Evolutionary conservation across 2,888 invertebrate species (phyloP).

Genomic region (Drosophila birchii): DNA sequence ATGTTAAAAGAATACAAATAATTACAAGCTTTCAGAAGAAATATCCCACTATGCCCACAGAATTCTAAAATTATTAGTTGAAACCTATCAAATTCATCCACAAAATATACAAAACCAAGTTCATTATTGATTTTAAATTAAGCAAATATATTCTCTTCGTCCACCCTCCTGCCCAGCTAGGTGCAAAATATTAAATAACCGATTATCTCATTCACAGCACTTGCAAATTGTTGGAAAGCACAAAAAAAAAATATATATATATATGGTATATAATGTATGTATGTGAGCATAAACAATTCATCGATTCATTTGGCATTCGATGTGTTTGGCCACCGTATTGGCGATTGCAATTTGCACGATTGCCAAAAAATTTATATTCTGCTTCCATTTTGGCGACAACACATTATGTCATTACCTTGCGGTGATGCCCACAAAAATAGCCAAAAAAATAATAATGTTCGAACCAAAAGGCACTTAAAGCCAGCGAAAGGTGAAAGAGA

Average conservation of each 20-base stretch:
- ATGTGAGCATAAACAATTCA: conserved; percentile 44
- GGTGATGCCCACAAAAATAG: conserved; percentile 30
- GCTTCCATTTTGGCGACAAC: conserved; percentile 49
- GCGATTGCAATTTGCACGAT: conserved; percentile 55
- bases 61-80: not conserved
- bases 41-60: too few species aligned
- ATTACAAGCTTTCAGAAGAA: not conserved
- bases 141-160: conserved; percentile 10
- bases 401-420: conserved; percentile 55
- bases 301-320: conserved; percentile 54
- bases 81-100: not conserved
- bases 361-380: conserved; percentile 55
- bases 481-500: conserved; percentile 35
- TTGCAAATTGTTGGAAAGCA: conserved; percentile 30
- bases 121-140: not conserved
- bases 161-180: not conserved
- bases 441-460: conserved; percentile 23
- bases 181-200: conserved; percentile 38
- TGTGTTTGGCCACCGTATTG: conserved; percentile 46
- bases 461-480: conserved; percentile 15
- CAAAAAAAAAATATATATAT: conserved; percentile 3
- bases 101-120: not conserved
- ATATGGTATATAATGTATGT: not conserved
- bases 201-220: conserved; percentile 39
- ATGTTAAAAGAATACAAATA: not conserved